Percentiles rank a stretch among this genome's conserved stretches.
Conservation (phyloP, 2,113 vertebrate genomes). For the Atractosteus spatula region DNA sequence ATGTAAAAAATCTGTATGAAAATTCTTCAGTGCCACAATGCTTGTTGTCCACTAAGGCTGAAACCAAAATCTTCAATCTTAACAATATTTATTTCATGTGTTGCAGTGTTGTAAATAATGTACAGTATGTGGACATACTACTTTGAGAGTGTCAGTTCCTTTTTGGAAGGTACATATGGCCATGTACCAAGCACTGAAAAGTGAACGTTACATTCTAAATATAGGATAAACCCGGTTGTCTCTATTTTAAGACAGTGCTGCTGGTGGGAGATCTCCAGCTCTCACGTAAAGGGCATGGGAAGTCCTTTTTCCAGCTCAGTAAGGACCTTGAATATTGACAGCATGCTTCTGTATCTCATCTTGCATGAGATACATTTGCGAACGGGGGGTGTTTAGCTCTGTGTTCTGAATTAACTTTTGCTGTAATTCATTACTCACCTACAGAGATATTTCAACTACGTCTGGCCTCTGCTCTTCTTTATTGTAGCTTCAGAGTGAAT, state of each 20-base stretch:
- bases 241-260: slow-evolving; percentile 67
- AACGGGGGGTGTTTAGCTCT: neutral
- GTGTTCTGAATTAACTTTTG: slow-evolving; percentile 24
- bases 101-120: neutral
- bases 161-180: slow-evolving; percentile 22
- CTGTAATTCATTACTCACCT: too few relatives aligned
- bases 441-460: too few relatives aligned
- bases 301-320: slow-evolving; percentile 53
- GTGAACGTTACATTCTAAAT: slow-evolving; percentile 52
- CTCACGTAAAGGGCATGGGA: slow-evolving; percentile 80
- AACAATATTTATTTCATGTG: neutral
- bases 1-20: too few relatives aligned
- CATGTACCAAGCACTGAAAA: slow-evolving; percentile 36
- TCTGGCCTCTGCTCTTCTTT: too few relatives aligned
- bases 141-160: slow-evolving; percentile 19
- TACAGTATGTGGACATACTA: neutral
- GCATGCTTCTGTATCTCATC: slow-evolving; percentile 23
- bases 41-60: too few relatives aligned
- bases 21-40: too few relatives aligned
- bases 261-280: slow-evolving; percentile 76
- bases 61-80: too few relatives aligned
- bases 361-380: neutral
- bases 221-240: slow-evolving; percentile 51
- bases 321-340: slow-evolving; percentile 33
- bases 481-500: too few relatives aligned